Evolutionary conservation across 2,888 invertebrate genomes (phyloP).

Genomic region (Emesis furor): DNA sequence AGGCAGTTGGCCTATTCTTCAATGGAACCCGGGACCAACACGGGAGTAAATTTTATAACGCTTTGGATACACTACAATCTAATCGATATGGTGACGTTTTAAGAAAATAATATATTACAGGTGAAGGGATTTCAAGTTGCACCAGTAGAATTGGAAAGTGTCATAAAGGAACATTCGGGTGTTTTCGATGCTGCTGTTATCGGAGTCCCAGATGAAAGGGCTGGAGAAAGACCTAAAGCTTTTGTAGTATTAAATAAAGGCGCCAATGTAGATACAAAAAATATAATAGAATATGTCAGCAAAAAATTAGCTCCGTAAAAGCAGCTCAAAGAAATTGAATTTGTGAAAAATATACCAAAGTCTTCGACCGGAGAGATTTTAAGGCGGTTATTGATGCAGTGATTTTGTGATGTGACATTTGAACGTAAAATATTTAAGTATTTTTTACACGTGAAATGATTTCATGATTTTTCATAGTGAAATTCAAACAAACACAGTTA

Average conservation of each 20-base stretch:
- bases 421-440: too few relatives aligned
- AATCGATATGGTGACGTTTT: not conserved
- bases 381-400: too few relatives aligned
- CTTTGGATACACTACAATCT: too few relatives aligned
- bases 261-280: conserved; percentile 86
- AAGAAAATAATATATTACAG: conserved; percentile 75
- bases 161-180: conserved; percentile 94
- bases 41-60: too few relatives aligned
- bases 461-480: too few relatives aligned
- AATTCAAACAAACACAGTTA: too few relatives aligned
- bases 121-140: conserved; percentile 96
- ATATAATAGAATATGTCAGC: conserved; percentile 93
- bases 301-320: conserved; percentile 95
- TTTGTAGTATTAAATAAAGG: conserved; percentile 93
- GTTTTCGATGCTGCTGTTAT: conserved; percentile 96
- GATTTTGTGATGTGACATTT: too few relatives aligned
- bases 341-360: conserved; percentile 95
- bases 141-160: conserved; percentile 97
- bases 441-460: too few relatives aligned
- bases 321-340: conserved; percentile 93
- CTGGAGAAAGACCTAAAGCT: conserved; percentile 96
- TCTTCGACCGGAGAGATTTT: conserved; percentile 96
- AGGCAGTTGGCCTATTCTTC: too few relatives aligned
- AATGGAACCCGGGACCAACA: too few relatives aligned
- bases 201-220: conserved; percentile 93